A percentile compares a stretch with the other conserved stretches of the same genome.
Evolutionary conservation across 1,140 invertebrate genomes (phyloP).

Genomic region (Pseudomyrmex gracilis): DNA sequence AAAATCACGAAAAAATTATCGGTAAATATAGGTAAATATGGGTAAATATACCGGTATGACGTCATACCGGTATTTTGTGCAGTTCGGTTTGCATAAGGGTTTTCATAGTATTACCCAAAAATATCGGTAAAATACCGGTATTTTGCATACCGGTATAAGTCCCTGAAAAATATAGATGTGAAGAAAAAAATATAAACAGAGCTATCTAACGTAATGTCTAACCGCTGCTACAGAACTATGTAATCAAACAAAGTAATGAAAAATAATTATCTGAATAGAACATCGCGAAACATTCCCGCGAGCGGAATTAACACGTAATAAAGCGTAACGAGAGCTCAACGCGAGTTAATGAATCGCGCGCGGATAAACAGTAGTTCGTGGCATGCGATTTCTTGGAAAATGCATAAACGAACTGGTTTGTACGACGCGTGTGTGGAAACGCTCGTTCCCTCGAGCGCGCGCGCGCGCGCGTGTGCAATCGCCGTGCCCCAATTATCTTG

Average conservation of each 20-base stretch:
- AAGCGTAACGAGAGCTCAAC: slow-evolving; percentile 30
- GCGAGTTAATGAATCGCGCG: slow-evolving; percentile 59
- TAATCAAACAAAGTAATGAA: too few species aligned
- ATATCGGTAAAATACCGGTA: too few species aligned
- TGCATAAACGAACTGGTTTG: slow-evolving; percentile 32
- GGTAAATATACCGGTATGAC: too few species aligned
- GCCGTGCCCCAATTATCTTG: slow-evolving; percentile 76
- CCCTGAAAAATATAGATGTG: background rate
- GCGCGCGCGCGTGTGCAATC: slow-evolving; percentile 44
- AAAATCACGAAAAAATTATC: too few species aligned
- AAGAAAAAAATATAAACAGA: background rate
- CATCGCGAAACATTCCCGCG: background rate
- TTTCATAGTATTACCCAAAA: too few species aligned
- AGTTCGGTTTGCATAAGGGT: too few species aligned
- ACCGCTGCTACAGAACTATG: too few species aligned
- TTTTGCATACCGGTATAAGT: too few species aligned
- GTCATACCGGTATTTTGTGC: too few species aligned
- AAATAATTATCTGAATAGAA: background rate
- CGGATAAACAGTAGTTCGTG: slow-evolving; percentile 41
- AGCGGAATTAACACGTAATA: slow-evolving; percentile 41
- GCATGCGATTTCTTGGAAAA: slow-evolving; percentile 67
- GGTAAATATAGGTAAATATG: too few species aligned
- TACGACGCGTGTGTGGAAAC: slow-evolving; percentile 14
- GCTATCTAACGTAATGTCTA: background rate
- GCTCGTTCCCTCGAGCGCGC: background rate